phyloP scores from a whole-genome alignment of 2,113 vertebrate species.

The Clarias magur region DNA sequence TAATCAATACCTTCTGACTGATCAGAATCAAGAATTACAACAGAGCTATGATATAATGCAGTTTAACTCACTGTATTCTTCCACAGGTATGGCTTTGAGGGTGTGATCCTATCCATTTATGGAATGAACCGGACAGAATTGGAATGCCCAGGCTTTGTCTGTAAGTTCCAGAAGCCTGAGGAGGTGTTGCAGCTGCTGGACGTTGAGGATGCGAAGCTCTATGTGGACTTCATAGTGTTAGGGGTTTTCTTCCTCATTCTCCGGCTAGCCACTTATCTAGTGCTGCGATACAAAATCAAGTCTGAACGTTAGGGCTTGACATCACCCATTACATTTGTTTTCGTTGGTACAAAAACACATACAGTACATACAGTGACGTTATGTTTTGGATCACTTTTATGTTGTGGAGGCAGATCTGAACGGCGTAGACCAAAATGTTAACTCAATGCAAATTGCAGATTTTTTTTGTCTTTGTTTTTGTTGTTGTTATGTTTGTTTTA shows the following conservation, averaged over 20 bases:
- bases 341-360: conserved; percentile 5
- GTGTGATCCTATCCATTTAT: conserved; percentile 94
- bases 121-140: conserved; percentile 91
- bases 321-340: conserved; percentile 4
- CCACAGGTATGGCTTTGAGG: conserved; percentile 93
- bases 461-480: conserved; percentile 51
- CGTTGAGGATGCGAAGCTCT: conserved; percentile 93
- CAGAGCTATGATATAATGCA: not conserved
- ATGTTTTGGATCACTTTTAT: not conserved
- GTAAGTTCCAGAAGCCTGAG: conserved; percentile 89
- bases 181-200: conserved; percentile 89
- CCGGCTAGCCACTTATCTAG: conserved; percentile 90
- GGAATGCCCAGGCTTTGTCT: conserved; percentile 80
- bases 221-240: conserved; percentile 93
- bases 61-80: not conserved
- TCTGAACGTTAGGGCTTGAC: conserved; percentile 81
- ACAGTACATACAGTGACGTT: not conserved
- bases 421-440: not conserved
- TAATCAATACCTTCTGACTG: not conserved
- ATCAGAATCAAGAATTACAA: not conserved
- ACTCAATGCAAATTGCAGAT: conserved; percentile 43
- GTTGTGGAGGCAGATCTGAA: conserved; percentile 3
- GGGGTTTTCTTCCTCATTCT: conserved; percentile 91
- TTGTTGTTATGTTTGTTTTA: not conserved
- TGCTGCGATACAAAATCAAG: conserved; percentile 94